phyloP scores from a whole-genome alignment of 2,888 invertebrate genomes.

The Drosophila prolongata region DNA sequence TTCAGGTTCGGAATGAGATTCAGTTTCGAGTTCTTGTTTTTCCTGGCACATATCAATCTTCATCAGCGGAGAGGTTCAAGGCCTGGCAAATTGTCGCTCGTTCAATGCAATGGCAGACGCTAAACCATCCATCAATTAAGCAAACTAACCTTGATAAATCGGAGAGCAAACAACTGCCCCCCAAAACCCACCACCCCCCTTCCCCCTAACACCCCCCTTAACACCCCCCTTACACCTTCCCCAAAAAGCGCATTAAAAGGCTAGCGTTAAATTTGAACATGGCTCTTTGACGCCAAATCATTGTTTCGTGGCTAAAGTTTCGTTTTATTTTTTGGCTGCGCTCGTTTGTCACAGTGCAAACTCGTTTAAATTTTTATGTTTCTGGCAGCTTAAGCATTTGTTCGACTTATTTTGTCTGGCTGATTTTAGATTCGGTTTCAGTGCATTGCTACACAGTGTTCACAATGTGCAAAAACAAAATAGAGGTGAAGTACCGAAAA shows the following conservation, averaged over 20 bases:
- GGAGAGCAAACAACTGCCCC: constrained; percentile 48
- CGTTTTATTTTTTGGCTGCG: constrained; percentile 46
- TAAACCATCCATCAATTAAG: constrained; percentile 65
- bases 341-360: constrained; percentile 70
- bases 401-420: constrained; percentile 43
- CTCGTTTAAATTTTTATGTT: constrained; percentile 60
- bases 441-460: constrained; percentile 32
- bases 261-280: constrained; percentile 77
- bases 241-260: constrained; percentile 39
- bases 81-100: constrained; percentile 74
- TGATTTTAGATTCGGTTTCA: constrained; percentile 46
- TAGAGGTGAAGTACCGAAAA: constrained; percentile 10
- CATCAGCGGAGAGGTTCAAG: constrained; percentile 68
- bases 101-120: constrained; percentile 53
- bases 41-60: constrained; percentile 38
- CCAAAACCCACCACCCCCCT: constrained; percentile 21
- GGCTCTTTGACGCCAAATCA: constrained; percentile 70
- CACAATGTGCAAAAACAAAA: constrained; percentile 10
- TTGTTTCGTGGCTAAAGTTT: constrained; percentile 39
- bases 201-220: background rate
- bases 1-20: constrained; percentile 16
- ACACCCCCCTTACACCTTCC: constrained; percentile 12
- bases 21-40: constrained; percentile 26
- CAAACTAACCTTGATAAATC: constrained; percentile 57
- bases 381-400: constrained; percentile 51